Evolutionary conservation across 2,888 invertebrate species (phyloP).

Genomic region (Argyresthia goedartella): DNA sequence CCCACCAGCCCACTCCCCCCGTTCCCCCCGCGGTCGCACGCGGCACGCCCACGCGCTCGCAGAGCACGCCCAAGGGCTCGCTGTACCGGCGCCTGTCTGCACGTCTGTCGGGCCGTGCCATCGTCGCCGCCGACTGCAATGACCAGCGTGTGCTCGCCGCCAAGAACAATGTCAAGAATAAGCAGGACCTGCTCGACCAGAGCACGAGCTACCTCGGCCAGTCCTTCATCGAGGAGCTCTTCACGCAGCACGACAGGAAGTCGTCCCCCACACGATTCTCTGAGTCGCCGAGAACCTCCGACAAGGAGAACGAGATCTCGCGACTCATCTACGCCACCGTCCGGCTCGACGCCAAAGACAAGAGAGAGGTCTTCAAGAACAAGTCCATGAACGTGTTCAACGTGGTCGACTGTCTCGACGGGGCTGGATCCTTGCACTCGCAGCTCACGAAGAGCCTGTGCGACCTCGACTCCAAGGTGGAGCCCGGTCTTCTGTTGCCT

Average conservation of each 20-base stretch:
- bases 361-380: slow-evolving; percentile 62
- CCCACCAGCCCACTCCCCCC: slow-evolving; percentile 49
- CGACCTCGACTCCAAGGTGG: slow-evolving; percentile 55
- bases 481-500: slow-evolving; percentile 43
- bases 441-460: slow-evolving; percentile 60
- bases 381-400: slow-evolving; percentile 63
- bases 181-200: slow-evolving; percentile 36
- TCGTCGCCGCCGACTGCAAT: slow-evolving; percentile 36
- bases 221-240: slow-evolving; percentile 35
- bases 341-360: slow-evolving; percentile 41
- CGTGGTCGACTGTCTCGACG: slow-evolving; percentile 55
- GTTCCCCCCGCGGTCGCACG: slow-evolving; percentile 41
- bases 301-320: slow-evolving; percentile 50
- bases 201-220: slow-evolving; percentile 47
- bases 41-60: slow-evolving; percentile 48
- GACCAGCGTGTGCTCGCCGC: slow-evolving; percentile 35
- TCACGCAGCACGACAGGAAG: slow-evolving; percentile 16
- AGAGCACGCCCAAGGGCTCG: slow-evolving; percentile 58
- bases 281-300: slow-evolving; percentile 33
- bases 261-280: slow-evolving; percentile 15
- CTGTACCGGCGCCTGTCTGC: slow-evolving; percentile 61
- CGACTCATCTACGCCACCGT: slow-evolving; percentile 31
- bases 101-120: slow-evolving; percentile 49
- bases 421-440: slow-evolving; percentile 54
- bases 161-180: slow-evolving; percentile 39